Evolutionary conservation across 1,140 invertebrate genomes (phyloP), one percentile per base, ranked within the genome.

Genomic region (Orchesella cincta): DNA sequence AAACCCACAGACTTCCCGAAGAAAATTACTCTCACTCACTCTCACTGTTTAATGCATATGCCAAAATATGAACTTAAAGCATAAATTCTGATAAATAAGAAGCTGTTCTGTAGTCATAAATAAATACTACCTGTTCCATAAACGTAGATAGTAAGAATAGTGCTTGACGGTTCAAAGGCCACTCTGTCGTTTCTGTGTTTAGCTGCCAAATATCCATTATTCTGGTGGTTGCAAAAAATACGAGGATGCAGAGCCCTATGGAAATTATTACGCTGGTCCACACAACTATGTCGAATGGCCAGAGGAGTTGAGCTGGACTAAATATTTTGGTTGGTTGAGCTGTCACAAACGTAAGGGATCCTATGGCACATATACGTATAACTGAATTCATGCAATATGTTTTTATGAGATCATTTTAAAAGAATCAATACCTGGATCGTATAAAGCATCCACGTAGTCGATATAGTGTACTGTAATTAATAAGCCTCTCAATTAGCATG

Each of bases 251-350:
- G n/a, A 52, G 31, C 8, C 76, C 18, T 1, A 35, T 33, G 29
- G 29, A 51, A 28, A 46, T 1, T 33, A 36, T 18, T 3, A 73
- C 39, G 31, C 5, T 5, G 46, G 35, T 16, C 78, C 78, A 79
- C 28, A 79, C n/a, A n/a, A 36, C 36, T 18, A 71, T n/a, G 29
- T 35, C 36, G 29, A 76, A 77, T 39, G 78, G 78, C 78, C 78
- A 79, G 23, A 71, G 67, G 5, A 71, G 31, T 2, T 14, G 14
- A 29, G 67, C 67, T 23, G 67, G 23, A 16, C 29, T 34, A 29
- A 29, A 71, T 8, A 71, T 71, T 36, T 29, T 5, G 3, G 34
- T 8, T 8, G 29, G 29, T 36, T 31, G 29, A 12, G 67, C 5
- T 1, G 67, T 71, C 23, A 71, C 29, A 71, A 34, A 71, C 2